Conservation (phyloP, 2,797 vertebrate genomes). For the Melanotaenia parkinsoni region DNA sequence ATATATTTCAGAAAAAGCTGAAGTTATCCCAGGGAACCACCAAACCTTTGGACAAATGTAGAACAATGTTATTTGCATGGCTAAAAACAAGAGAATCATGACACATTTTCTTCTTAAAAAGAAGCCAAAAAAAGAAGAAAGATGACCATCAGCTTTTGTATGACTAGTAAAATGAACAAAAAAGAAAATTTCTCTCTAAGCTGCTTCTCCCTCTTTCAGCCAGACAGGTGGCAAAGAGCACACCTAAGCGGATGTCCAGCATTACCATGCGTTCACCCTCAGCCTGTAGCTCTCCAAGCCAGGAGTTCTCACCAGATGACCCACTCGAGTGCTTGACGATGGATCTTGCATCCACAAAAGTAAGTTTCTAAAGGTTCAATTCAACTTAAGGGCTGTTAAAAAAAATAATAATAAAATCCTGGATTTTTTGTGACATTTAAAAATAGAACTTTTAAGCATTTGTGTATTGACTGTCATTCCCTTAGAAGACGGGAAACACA, state of each 20-base stretch:
- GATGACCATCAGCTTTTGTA: not conserved
- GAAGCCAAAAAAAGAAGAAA: not conserved
- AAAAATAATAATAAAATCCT: too few relatives aligned
- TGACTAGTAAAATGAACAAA: constrained; percentile 36
- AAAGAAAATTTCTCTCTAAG: constrained; percentile 3
- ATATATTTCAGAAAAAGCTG: not conserved
- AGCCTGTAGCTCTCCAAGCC: constrained; percentile 87
- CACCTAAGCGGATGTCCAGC: constrained; percentile 86
- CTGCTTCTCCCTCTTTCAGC: constrained; percentile 80
- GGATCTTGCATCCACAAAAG: constrained; percentile 81
- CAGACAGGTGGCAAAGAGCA: constrained; percentile 93
- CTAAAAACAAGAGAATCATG: not conserved
- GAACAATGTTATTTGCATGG: not conserved
- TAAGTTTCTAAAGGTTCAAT: constrained; percentile 49
- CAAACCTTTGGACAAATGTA: not conserved
- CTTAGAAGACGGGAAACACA: not conserved
- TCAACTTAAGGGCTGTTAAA: not conserved
- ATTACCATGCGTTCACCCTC: constrained; percentile 87
- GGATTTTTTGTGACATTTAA: too few relatives aligned
- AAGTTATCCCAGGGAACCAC: not conserved
- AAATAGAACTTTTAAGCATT: too few relatives aligned
- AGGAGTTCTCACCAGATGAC: constrained; percentile 88
- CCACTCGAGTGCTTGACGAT: constrained; percentile 83
- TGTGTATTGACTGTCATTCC: not conserved
- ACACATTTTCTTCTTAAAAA: not conserved